A percentile compares a stretch with the other conserved stretches of the same genome.
These are phyloP conservation scores for Lithobates sylvaticus DNA, from an alignment of 2,797 vertebrate genomes.

Conservation along the genomic window DNA sequence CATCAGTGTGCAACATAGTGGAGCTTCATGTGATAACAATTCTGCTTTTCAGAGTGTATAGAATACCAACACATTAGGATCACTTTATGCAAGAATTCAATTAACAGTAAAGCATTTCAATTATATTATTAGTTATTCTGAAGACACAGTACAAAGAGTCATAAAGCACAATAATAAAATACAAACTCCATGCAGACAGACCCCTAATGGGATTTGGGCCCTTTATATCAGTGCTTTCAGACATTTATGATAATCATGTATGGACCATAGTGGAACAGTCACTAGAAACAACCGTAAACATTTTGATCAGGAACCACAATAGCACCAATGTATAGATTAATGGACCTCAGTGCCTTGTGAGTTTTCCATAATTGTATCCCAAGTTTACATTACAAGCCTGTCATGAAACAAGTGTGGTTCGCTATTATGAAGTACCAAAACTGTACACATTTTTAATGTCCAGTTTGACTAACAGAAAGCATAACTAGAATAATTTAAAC, in stretches of 20 bases:
- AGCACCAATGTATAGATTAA: background rate
- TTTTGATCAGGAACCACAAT: background rate
- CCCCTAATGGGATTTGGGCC: background rate
- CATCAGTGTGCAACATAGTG: no score
- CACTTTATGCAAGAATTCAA: background rate
- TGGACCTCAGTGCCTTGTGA: background rate
- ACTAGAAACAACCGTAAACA: background rate
- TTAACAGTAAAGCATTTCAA: background rate
- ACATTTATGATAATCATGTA: background rate
- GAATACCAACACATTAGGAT: no score
- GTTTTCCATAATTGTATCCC: background rate
- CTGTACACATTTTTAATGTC: conserved; percentile 47
- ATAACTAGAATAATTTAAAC: conserved; percentile 53
- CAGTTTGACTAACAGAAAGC: conserved; percentile 48
- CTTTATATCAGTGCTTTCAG: background rate
- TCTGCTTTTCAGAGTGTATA: no score
- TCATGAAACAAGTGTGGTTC: conserved; percentile 1
- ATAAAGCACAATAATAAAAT: background rate
- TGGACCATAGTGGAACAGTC: background rate
- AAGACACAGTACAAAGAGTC: background rate
- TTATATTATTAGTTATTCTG: background rate
- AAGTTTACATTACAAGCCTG: background rate
- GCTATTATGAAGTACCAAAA: conserved; percentile 35
- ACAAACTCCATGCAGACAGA: background rate
- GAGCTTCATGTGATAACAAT: no score